These are phyloP conservation scores for Monochamus saltuarius DNA, from an alignment of 1,140 invertebrate species.

Conservation along the genomic window DNA sequence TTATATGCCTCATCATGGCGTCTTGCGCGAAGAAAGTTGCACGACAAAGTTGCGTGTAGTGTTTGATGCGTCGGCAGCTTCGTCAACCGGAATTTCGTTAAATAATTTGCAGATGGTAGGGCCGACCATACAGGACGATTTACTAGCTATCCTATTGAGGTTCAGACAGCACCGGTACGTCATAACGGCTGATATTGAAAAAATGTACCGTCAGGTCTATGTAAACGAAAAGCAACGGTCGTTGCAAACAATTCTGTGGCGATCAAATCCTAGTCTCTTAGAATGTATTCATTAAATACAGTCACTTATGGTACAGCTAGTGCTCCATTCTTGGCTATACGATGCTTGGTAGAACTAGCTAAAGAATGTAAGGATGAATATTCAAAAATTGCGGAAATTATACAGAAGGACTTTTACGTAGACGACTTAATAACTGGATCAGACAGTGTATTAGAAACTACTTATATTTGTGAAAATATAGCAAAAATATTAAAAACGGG, in stretches of 20 bases:
- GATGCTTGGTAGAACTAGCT: constrained; percentile 18
- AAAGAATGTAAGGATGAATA: neutral
- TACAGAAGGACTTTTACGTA: constrained; percentile 34
- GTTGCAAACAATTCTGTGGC: constrained; percentile 33
- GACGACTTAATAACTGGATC: constrained; percentile 52
- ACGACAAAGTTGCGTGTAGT: constrained; percentile 47
- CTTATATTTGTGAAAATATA: no score
- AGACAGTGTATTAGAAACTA: neutral
- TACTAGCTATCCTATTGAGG: constrained; percentile 49
- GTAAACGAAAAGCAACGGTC: constrained; percentile 38
- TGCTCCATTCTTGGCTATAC: constrained; percentile 31
- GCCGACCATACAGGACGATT: constrained; percentile 38
- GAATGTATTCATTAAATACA: constrained; percentile 42
- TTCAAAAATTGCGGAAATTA: constrained; percentile 7
- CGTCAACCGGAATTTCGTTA: constrained; percentile 34
- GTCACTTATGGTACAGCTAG: constrained; percentile 40
- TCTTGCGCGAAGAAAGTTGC: constrained; percentile 32
- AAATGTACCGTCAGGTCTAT: constrained; percentile 52
- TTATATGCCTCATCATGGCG: constrained; percentile 50
- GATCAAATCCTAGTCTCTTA: constrained; percentile 23
- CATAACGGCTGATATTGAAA: constrained; percentile 50
- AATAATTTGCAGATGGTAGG: constrained; percentile 41
- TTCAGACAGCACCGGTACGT: constrained; percentile 48
- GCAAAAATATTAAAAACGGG: no score
- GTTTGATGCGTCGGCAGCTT: constrained; percentile 45